Evolutionary conservation across 2,797 vertebrate species (phyloP).

Genomic region (Pseudochirops corinnae): DNA sequence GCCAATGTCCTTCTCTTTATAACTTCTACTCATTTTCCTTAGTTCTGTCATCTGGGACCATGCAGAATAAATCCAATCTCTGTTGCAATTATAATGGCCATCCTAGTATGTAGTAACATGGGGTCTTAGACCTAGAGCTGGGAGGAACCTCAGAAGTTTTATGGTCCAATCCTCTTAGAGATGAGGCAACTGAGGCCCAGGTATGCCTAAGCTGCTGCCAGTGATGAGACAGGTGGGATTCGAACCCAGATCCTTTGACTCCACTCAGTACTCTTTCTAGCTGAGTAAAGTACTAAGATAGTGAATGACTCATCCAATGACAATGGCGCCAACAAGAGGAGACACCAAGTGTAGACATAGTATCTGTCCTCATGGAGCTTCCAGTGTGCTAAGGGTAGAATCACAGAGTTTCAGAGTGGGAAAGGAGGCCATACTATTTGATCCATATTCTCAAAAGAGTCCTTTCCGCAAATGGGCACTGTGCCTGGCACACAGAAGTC

Average conservation of each 20-base stretch:
- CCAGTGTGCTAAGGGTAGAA: neutral
- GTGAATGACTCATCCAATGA: neutral
- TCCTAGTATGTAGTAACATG: too few relatives aligned
- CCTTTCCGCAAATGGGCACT: neutral
- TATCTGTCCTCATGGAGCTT: too few relatives aligned
- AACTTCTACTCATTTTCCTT: too few relatives aligned
- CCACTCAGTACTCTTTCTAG: neutral
- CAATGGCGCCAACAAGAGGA: neutral
- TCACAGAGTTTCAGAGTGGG: fast-evolving
- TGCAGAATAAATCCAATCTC: too few relatives aligned
- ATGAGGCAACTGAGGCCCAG: neutral
- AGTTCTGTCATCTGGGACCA: too few relatives aligned
- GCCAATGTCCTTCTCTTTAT: too few relatives aligned
- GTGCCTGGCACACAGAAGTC: neutral
- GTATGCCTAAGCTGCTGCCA: neutral
- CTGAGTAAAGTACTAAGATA: neutral
- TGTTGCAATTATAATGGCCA: too few relatives aligned
- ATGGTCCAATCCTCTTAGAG: neutral
- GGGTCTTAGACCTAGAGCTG: neutral
- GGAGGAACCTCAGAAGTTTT: neutral
- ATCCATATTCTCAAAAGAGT: neutral
- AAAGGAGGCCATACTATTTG: neutral
- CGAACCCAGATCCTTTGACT: neutral
- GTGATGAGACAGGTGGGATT: neutral
- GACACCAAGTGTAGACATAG: neutral